Conservation (phyloP, 2,888 invertebrate genomes). For the Pycnomerus fuliginosus region DNA sequence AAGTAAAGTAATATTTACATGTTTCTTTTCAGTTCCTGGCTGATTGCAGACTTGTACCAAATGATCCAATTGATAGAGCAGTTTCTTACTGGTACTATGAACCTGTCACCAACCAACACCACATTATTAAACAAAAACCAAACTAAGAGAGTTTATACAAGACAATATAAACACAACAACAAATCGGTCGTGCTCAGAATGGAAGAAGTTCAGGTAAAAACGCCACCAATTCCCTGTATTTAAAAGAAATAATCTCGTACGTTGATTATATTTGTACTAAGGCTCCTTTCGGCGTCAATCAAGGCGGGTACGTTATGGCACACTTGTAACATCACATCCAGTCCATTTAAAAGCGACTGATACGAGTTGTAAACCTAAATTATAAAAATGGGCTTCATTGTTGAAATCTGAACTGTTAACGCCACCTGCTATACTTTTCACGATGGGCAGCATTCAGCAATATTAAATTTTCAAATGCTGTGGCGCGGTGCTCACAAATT, state of each 20-base stretch:
- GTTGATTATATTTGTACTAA: constrained; percentile 42
- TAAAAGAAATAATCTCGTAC: constrained; percentile 40
- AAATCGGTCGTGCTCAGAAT: not conserved
- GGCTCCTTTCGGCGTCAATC: constrained; percentile 36
- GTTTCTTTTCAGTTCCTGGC: constrained; percentile 78
- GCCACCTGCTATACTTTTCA: no score
- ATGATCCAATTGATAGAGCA: constrained; percentile 92
- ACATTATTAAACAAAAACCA: constrained; percentile 16
- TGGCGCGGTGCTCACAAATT: no score
- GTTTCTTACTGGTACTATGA: constrained; percentile 94
- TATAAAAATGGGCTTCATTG: not conserved
- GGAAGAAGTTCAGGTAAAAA: constrained; percentile 1
- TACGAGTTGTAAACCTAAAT: constrained; percentile 66
- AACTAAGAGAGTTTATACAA: constrained; percentile 1
- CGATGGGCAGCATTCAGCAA: no score
- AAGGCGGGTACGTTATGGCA: constrained; percentile 59
- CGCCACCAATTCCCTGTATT: constrained; percentile 9
- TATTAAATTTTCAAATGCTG: no score
- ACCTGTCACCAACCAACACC: constrained; percentile 63
- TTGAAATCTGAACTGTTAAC: no score
- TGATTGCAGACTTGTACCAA: constrained; percentile 95
- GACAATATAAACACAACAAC: not conserved
- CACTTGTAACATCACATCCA: constrained; percentile 67
- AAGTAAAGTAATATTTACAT: constrained; percentile 58
- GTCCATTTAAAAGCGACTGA: constrained; percentile 64